These are phyloP conservation scores for Motacilla alba DNA, from an alignment of 2,113 vertebrate genomes.

Conservation along the genomic window DNA sequence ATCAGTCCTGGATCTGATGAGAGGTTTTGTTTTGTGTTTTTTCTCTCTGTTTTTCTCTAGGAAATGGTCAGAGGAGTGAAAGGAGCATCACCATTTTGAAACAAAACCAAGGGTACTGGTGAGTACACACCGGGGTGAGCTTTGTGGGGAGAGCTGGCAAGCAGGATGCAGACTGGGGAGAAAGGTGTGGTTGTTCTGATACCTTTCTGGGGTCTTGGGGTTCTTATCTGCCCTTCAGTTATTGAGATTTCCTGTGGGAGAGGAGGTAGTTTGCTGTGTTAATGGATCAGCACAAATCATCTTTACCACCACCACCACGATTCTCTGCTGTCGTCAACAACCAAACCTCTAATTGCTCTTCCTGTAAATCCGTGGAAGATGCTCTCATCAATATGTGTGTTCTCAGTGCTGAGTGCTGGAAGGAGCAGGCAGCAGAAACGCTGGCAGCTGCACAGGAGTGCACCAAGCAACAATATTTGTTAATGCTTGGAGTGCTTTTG, in stretches of 20 bases:
- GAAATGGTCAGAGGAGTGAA: conserved; percentile 58
- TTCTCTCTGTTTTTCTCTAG: conserved; percentile 26
- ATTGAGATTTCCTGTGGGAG: neutral
- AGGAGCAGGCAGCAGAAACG: neutral
- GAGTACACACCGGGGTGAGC: neutral
- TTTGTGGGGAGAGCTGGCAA: neutral
- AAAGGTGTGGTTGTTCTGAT: fast-evolving
- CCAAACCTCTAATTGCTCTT: neutral
- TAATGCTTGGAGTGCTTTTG: conserved; percentile 30
- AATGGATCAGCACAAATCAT: neutral
- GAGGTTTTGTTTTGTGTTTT: neutral
- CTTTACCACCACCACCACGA: neutral
- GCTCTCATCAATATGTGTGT: neutral
- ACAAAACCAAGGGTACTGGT: conserved; percentile 38
- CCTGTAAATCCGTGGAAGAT: neutral
- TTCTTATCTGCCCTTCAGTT: neutral
- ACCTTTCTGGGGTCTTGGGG: neutral
- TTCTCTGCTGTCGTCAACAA: neutral
- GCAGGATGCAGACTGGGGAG: neutral
- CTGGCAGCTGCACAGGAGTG: conserved; percentile 1
- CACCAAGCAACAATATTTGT: neutral
- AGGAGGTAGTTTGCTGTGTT: neutral
- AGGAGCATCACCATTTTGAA: conserved; percentile 40
- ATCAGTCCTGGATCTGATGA: conserved; percentile 26
- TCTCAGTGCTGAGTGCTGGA: neutral